Conservation (phyloP, 2,888 invertebrate species). For the Drosophila kanekoi region DNA sequence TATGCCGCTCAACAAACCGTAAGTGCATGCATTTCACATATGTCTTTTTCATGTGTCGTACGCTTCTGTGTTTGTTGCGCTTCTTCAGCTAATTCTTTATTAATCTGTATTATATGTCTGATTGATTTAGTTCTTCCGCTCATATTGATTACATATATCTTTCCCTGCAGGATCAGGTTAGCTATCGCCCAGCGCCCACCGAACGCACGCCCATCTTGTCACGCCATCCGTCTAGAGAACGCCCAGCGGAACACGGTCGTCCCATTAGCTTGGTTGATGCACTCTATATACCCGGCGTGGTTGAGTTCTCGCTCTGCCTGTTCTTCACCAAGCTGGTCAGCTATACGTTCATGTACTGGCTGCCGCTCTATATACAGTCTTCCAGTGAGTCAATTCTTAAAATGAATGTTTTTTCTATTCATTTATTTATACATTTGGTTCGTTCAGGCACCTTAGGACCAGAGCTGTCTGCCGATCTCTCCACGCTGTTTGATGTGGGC, state of each 20-base stretch:
- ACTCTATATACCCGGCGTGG: conserved; percentile 94
- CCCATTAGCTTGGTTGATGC: conserved; percentile 86
- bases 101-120: not conserved
- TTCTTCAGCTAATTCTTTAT: conserved; percentile 10
- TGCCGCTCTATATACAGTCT: conserved; percentile 94
- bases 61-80: conserved; percentile 18
- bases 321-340: conserved; percentile 98
- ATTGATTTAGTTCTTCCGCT: not conserved
- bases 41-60: conserved; percentile 15
- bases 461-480: conserved; percentile 90
- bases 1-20: conserved; percentile 48
- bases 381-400: conserved; percentile 88
- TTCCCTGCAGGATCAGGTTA: conserved; percentile 79
- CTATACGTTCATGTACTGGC: conserved; percentile 98
- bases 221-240: conserved; percentile 37
- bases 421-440: not conserved
- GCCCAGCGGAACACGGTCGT: conserved; percentile 32
- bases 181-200: conserved; percentile 81
- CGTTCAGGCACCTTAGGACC: conserved; percentile 88
- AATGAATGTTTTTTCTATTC: not conserved
- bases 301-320: conserved; percentile 96
- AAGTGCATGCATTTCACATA: conserved; percentile 53
- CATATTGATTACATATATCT: not conserved
- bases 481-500: conserved; percentile 94
- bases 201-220: conserved; percentile 84